Base-by-base conservation (phyloP, 2,888 invertebrate species). In the Drosophila barbarae region DNA sequence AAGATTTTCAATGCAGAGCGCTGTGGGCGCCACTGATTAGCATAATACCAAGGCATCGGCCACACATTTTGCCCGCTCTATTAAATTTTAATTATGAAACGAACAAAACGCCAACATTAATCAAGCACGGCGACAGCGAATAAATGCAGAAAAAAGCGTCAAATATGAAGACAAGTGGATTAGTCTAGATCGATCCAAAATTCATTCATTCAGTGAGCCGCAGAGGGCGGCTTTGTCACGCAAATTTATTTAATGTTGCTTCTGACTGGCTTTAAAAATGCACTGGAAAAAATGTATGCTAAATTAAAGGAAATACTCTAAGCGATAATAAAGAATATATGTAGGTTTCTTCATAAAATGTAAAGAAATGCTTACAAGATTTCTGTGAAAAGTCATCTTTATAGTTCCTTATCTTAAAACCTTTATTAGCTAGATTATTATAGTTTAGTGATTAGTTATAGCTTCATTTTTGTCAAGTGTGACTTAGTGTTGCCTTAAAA, bases 41-140 rank as follows among this genome's bases (percentile, higher is more conserved):
- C 78, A 78, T 82, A 79, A 65, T 58, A 71, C 60, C 80, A 79
- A 82, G 83, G 80, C 72, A 59, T 41, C 36, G 47, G 32, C 60
- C 55, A 67, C 18, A 61, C 60, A 72, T 46, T 72, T 52, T 71
- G 54, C 51, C 54, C 47, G 42, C 56, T 66, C 68, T 79, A 68
- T 82, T 78, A 79, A 79, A 67, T 61, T 71, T 72, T 79, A 82
- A 82, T 78, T 76, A 79, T 70, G 61, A 61, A 47, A 30, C 66
- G 63, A 60, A 81, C 82, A 82, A 69, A 60, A 72, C 66, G 60
- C 28, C 63, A 59, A 59, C 67, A 68, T 68, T 53, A 68, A 68
- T 68, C 67, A 68, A 68, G 44, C 32, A 10, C 57, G 46, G 41
- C 49, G 41, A 47, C 56, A 15, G 26, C 18, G 30, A 30, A 46